Percentiles rank a stretch among this genome's conserved stretches.
phyloP scores from a whole-genome alignment of 2,797 vertebrate species.

The Diglossa cyanea region DNA sequence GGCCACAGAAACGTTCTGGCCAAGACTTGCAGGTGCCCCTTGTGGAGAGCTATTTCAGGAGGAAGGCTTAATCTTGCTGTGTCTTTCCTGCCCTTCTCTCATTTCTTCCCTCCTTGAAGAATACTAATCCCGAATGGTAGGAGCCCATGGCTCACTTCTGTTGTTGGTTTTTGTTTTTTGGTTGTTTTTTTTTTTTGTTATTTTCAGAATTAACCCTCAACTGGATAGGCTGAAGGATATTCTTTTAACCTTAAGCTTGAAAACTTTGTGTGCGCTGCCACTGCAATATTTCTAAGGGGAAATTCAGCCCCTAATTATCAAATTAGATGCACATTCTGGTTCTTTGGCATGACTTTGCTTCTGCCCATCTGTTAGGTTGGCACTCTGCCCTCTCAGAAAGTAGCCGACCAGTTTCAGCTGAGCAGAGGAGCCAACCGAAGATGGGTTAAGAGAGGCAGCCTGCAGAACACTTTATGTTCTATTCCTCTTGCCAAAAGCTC shows the following conservation, averaged over 20 bases:
- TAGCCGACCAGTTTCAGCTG: conserved; percentile 51
- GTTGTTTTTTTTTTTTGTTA: background rate
- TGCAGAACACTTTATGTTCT: conserved; percentile 45
- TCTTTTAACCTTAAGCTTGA: conserved; percentile 23
- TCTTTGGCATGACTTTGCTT: conserved; percentile 61
- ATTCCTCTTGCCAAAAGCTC: conserved; percentile 55
- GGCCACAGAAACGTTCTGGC: conserved; percentile 10
- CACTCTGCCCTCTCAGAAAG: conserved; percentile 54
- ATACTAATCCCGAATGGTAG: background rate
- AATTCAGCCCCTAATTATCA: conserved; percentile 68
- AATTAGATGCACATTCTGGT: conserved; percentile 72
- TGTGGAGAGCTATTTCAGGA: conserved; percentile 36
- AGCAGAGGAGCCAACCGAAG: conserved; percentile 55
- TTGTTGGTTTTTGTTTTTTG: background rate
- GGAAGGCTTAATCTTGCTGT: conserved; percentile 30
- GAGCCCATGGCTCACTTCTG: background rate
- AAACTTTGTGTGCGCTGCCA: background rate
- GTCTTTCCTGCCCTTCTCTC: conserved; percentile 4
- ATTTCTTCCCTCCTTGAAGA: conserved; percentile 20
- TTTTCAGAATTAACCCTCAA: conserved; percentile 36
- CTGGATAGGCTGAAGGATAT: background rate
- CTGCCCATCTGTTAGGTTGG: conserved; percentile 66
- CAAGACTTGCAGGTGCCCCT: conserved; percentile 43
- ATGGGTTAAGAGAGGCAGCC: conserved; percentile 67
- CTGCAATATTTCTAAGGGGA: conserved; percentile 54